These are phyloP conservation scores for Nomada hirtipes DNA, from an alignment of 2,888 invertebrate genomes.

Conservation along the genomic window DNA sequence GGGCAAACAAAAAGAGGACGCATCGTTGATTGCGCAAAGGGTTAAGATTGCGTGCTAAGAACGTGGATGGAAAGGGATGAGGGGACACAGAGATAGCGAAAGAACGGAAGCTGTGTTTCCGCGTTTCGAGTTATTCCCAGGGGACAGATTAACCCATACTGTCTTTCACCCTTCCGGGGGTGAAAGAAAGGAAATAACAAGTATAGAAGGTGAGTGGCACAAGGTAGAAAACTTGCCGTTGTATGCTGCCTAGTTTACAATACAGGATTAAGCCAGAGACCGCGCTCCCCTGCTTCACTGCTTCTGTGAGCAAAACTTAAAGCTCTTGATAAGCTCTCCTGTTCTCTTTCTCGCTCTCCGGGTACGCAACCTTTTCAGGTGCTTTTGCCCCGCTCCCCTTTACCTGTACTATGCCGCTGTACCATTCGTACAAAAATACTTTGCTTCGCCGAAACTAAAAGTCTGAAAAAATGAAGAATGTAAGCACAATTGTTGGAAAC, in stretches of 20 bases:
- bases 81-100: constrained; percentile 11
- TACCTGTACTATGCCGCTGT: constrained; percentile 21
- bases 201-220: constrained; percentile 62
- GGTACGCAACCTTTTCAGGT: constrained; percentile 46
- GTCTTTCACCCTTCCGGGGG: constrained; percentile 65
- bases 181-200: constrained; percentile 64
- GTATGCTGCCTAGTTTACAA: constrained; percentile 81
- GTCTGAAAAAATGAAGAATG: constrained; percentile 11
- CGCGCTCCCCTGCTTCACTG: constrained; percentile 58
- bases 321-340: constrained; percentile 80
- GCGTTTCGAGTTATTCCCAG: constrained; percentile 79
- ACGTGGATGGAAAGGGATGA: constrained; percentile 22
- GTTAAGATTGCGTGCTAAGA: constrained; percentile 55
- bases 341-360: constrained; percentile 62
- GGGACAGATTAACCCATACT: constrained; percentile 79
- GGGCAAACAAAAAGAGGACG: constrained; percentile 36
- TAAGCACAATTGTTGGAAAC: constrained; percentile 25
- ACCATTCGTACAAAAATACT: constrained; percentile 31
- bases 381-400: constrained; percentile 26
- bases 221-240: constrained; percentile 78
- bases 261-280: constrained; percentile 81
- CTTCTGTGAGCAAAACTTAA: constrained; percentile 77
- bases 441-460: constrained; percentile 7
- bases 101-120: constrained; percentile 77
- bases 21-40: constrained; percentile 59